A percentile compares a stretch with the other conserved stretches of the same genome.
phyloP scores from a whole-genome alignment of 2,797 vertebrate genomes.

The Pipistrellus kuhlii region DNA sequence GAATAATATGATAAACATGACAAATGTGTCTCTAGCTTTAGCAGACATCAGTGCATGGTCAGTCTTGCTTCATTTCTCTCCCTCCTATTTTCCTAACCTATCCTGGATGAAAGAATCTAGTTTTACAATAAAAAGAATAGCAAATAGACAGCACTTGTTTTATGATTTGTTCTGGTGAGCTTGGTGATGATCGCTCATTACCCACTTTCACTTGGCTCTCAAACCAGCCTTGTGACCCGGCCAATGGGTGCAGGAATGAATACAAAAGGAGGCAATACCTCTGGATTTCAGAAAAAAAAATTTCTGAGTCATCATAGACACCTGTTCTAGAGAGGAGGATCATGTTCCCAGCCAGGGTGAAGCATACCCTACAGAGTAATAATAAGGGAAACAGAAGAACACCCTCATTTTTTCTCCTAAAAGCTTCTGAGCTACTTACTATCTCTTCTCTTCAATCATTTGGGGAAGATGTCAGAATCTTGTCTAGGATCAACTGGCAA shows the following conservation, averaged over 20 bases:
- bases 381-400: not conserved
- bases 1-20: not conserved
- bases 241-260: too few species aligned
- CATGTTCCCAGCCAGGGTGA: not conserved
- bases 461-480: not conserved
- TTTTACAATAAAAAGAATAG: not conserved
- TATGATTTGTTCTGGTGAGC: not conserved
- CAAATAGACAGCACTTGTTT: not conserved
- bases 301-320: not conserved
- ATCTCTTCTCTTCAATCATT: not conserved
- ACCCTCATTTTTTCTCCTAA: not conserved
- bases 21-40: not conserved
- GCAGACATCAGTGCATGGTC: not conserved
- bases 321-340: not conserved
- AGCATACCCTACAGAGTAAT: not conserved
- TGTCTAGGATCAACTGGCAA: not conserved
- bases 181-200: not conserved
- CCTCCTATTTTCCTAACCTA: not conserved
- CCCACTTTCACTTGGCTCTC: accelerated
- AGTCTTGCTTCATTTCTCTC: not conserved
- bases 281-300: not conserved
- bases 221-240: not conserved
- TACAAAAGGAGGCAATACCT: not conserved
- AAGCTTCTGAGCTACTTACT: not conserved
- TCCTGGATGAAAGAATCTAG: not conserved